Evolutionary conservation across 2,888 invertebrate genomes (phyloP).

Genomic region (Tholera decimalis): DNA sequence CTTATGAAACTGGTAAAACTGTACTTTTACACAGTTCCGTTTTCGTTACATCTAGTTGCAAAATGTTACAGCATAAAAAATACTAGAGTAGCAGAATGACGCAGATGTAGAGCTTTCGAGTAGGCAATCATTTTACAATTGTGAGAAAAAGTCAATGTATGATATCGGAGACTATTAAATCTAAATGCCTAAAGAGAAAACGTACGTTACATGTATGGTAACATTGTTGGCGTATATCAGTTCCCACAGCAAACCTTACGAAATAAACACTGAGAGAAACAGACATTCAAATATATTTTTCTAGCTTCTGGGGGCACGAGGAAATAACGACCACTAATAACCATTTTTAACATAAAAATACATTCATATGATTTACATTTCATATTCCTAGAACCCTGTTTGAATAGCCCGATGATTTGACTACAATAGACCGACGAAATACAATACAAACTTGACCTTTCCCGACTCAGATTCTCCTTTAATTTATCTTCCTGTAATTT

Average conservation of each 20-base stretch:
- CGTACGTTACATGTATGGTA: slow-evolving; percentile 45
- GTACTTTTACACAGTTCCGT: not conserved
- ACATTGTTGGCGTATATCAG: slow-evolving; percentile 51
- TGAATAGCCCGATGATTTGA: slow-evolving; percentile 1
- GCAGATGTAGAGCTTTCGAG: slow-evolving; percentile 28
- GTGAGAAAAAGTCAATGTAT: slow-evolving; percentile 62
- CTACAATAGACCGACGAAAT: not conserved
- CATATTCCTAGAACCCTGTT: no score
- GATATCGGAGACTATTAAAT: slow-evolving; percentile 61
- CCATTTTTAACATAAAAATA: not conserved
- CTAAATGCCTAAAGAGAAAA: slow-evolving; percentile 65
- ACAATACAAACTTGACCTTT: slow-evolving; percentile 25
- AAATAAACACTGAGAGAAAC: slow-evolving; percentile 30
- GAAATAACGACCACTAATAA: slow-evolving; percentile 6
- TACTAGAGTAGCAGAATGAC: slow-evolving; percentile 32
- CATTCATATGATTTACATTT: slow-evolving; percentile 16
- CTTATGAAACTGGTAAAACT: slow-evolving; percentile 31
- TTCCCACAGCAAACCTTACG: slow-evolving; percentile 46
- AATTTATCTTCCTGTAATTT: slow-evolving; percentile 36
- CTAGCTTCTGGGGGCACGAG: slow-evolving; percentile 3
- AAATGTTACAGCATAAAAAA: slow-evolving; percentile 32
- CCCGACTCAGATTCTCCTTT: not conserved
- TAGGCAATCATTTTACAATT: slow-evolving; percentile 60
- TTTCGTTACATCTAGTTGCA: slow-evolving; percentile 31
- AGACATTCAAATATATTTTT: slow-evolving; percentile 7